A percentile compares a stretch with the other conserved stretches of the same genome.
These are phyloP conservation scores for Pseudomyrmex dendroicus DNA, from an alignment of 1,140 invertebrate species.

Conservation along the genomic window DNA sequence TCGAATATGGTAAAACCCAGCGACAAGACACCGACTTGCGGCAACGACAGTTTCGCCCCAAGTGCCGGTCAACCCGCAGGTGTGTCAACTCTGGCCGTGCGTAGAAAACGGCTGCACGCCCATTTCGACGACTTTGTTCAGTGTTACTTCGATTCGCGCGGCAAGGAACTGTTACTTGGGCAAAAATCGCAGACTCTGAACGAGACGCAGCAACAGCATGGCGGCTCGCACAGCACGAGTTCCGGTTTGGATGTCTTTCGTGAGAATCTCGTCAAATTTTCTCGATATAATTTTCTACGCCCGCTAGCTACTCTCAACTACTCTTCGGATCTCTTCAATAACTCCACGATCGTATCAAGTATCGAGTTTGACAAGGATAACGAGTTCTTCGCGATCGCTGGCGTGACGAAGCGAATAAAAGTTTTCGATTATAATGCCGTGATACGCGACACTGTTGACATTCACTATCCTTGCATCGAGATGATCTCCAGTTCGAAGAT, in stretches of 20 bases:
- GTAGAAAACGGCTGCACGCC: constrained; percentile 91
- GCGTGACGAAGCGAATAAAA: constrained; percentile 98
- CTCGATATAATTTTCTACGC: constrained; percentile 91
- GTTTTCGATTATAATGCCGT: constrained; percentile 96
- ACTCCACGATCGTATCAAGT: constrained; percentile 97
- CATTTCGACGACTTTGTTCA: constrained; percentile 97
- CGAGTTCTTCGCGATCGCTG: constrained; percentile 98
- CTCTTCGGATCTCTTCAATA: constrained; percentile 94
- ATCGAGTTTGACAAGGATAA: constrained; percentile 99
- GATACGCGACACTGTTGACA: constrained; percentile 92
- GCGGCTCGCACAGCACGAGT: constrained; percentile 78
- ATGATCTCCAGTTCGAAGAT: constrained; percentile 98
- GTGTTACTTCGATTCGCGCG: constrained; percentile 93
- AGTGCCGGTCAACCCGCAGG: constrained; percentile 57
- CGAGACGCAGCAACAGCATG: constrained; percentile 68
- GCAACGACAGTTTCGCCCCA: constrained; percentile 70
- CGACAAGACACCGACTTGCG: constrained; percentile 76
- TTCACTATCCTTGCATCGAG: constrained; percentile 97
- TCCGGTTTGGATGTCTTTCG: constrained; percentile 92
- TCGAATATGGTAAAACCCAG: constrained; percentile 84
- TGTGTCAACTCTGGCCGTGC: constrained; percentile 86
- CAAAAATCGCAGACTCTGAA: constrained; percentile 69
- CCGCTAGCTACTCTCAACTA: constrained; percentile 96
- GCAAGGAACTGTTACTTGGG: constrained; percentile 90
- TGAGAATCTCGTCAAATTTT: constrained; percentile 95